Evolutionary conservation across 2,888 invertebrate genomes (phyloP).

Genomic region (Philaethria dido): DNA sequence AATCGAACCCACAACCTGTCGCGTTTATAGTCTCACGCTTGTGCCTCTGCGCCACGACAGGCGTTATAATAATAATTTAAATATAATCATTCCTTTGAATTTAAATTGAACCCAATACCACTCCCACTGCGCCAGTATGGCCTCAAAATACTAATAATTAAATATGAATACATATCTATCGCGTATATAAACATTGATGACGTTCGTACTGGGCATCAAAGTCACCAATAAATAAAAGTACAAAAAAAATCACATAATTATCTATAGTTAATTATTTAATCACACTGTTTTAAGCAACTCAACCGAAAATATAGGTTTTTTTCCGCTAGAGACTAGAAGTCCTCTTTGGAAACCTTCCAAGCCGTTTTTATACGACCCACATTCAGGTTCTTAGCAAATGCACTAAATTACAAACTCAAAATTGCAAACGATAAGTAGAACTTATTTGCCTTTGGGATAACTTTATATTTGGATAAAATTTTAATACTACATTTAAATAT

Average conservation of each 20-base stretch:
- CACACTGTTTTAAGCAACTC: conserved; percentile 17
- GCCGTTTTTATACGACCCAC: conserved; percentile 52
- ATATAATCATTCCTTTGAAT: too few relatives aligned
- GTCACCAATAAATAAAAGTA: neutral
- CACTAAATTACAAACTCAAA: conserved; percentile 42
- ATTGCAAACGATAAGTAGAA: conserved; percentile 37
- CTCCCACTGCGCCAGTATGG: too few relatives aligned
- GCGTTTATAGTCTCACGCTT: too few relatives aligned
- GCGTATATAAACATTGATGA: too few relatives aligned
- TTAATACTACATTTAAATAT: conserved; percentile 8
- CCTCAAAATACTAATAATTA: too few relatives aligned
- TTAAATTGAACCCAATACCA: too few relatives aligned
- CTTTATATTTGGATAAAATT: conserved; percentile 21
- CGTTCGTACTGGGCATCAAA: neutral
- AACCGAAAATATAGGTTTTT: conserved; percentile 30
- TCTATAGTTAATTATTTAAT: conserved; percentile 27
- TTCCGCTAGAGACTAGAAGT: conserved; percentile 32
- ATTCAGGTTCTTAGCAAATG: conserved; percentile 44
- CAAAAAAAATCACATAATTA: neutral
- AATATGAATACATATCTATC: too few relatives aligned
- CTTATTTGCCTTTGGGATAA: conserved; percentile 28
- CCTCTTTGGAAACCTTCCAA: conserved; percentile 43
- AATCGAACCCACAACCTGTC: too few relatives aligned
- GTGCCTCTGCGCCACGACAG: too few relatives aligned
- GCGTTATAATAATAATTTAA: too few relatives aligned